Percentiles rank a stretch among this genome's conserved stretches.
Conservation (phyloP, 1,140 invertebrate species). For the Camponotus vicinus region DNA sequence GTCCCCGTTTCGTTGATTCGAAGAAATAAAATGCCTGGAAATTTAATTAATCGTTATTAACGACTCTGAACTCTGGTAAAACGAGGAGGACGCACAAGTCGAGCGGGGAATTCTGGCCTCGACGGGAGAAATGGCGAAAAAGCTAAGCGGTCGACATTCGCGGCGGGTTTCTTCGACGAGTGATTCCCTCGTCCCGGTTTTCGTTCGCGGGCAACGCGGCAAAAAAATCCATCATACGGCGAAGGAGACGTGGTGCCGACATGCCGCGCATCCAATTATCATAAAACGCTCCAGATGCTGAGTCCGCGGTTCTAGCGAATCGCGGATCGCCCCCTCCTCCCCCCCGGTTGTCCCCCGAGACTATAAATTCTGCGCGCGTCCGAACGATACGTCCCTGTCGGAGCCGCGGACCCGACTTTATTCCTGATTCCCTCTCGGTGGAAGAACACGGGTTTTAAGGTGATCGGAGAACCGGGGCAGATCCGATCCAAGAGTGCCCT, state of each 20-base stretch:
- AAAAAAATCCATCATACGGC: slow-evolving; percentile 76
- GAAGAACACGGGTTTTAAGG: slow-evolving; percentile 68
- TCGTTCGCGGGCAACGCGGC: neutral
- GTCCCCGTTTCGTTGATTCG: too few relatives aligned
- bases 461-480: slow-evolving; percentile 41
- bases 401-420: slow-evolving; percentile 63
- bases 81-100: too few relatives aligned
- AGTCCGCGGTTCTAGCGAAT: slow-evolving; percentile 16
- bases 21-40: neutral
- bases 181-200: slow-evolving; percentile 30
- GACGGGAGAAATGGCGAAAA: neutral
- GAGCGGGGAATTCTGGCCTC: neutral
- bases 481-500: slow-evolving; percentile 48
- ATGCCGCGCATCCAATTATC: slow-evolving; percentile 76
- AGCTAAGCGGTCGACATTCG: slow-evolving; percentile 32
- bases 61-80: neutral
- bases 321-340: neutral
- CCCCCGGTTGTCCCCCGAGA: slow-evolving; percentile 17
- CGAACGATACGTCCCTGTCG: slow-evolving; percentile 71
- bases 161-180: slow-evolving; percentile 31
- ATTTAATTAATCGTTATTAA: neutral
- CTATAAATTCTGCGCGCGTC: slow-evolving; percentile 71
- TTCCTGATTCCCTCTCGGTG: slow-evolving; percentile 57
- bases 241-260: slow-evolving; percentile 69
- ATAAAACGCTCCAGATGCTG: slow-evolving; percentile 78